phyloP scores from a whole-genome alignment of 2,113 vertebrate species.

The Clarias macrocephalus region DNA sequence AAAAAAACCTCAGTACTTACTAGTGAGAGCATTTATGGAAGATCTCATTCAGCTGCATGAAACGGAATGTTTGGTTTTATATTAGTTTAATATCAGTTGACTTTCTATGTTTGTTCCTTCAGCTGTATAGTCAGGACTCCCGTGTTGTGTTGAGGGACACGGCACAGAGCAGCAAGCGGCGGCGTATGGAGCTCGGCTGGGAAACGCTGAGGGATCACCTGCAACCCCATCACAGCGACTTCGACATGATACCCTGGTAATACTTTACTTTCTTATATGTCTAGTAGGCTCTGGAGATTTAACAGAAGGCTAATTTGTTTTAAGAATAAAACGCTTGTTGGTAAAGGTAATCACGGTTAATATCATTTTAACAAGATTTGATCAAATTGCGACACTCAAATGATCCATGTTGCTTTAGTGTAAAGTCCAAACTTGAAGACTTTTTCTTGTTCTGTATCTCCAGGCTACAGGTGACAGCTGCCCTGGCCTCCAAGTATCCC shows the following conservation, averaged over 20 bases:
- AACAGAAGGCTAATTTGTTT: background rate
- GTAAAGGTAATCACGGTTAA: background rate
- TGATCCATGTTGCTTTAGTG: too few species aligned
- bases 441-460: background rate
- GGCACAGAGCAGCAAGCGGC: slow-evolving; percentile 76
- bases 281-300: background rate
- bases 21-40: background rate
- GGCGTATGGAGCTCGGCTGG: slow-evolving; percentile 88
- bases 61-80: background rate
- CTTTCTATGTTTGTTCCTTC: slow-evolving; percentile 21
- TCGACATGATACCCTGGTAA: slow-evolving; percentile 93
- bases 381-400: too few species aligned
- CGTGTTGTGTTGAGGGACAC: slow-evolving; percentile 70
- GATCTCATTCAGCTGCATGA: background rate
- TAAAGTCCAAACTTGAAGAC: background rate
- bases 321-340: background rate
- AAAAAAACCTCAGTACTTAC: too few species aligned
- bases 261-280: background rate
- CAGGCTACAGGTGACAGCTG: slow-evolving; percentile 89
- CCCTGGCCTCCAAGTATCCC: slow-evolving; percentile 84
- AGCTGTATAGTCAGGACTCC: slow-evolving; percentile 83
- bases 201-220: slow-evolving; percentile 83
- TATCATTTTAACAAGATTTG: background rate
- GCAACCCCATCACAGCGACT: slow-evolving; percentile 86
- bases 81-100: too few species aligned